Conservation (phyloP, 2,113 vertebrate species). For the Nothoprocta pentlandii region DNA sequence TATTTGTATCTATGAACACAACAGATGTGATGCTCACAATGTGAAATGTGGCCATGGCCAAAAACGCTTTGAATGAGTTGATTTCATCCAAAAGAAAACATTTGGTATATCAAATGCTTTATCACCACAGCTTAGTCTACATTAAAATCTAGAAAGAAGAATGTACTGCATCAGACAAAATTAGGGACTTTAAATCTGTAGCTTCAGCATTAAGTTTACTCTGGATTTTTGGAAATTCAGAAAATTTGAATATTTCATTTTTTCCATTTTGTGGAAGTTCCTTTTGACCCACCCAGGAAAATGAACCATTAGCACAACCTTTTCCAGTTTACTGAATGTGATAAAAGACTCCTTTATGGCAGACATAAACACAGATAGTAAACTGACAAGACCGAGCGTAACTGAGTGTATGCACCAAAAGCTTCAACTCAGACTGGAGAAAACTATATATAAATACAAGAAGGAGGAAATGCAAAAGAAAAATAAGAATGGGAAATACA, state of each 20-base stretch:
- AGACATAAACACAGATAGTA: neutral
- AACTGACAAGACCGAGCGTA: neutral
- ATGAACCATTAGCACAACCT: neutral
- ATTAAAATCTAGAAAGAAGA: neutral
- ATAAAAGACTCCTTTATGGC: neutral
- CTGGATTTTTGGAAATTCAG: neutral
- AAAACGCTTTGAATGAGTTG: neutral
- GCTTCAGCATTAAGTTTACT: neutral
- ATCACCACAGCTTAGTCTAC: neutral
- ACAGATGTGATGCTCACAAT: neutral
- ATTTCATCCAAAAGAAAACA: neutral
- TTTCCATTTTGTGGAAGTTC: neutral
- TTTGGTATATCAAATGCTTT: neutral
- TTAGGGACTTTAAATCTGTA: neutral
- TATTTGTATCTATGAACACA: neutral
- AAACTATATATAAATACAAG: rapidly evolving
- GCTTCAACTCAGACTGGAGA: neutral
- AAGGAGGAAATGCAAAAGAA: neutral
- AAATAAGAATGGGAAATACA: neutral
- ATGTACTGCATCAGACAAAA: neutral
- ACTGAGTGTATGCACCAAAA: rapidly evolving
- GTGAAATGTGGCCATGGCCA: neutral
- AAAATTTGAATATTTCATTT: neutral
- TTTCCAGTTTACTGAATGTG: neutral
- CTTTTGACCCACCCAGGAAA: neutral